Evolutionary conservation across 2,797 vertebrate species (phyloP), one percentile per base, ranked within the genome.

Genomic region (Decapterus maruadsi): DNA sequence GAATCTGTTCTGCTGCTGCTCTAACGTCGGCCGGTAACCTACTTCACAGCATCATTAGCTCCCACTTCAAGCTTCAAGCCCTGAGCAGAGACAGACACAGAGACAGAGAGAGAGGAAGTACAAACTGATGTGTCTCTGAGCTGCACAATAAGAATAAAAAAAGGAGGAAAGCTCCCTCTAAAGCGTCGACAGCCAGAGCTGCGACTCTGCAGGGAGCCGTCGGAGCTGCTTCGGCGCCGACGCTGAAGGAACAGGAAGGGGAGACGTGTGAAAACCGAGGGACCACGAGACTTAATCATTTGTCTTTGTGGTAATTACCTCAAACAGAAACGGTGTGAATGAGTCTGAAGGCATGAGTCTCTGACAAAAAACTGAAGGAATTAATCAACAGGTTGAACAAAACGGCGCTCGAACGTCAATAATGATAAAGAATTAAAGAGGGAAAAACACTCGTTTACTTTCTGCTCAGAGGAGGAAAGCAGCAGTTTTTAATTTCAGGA

Each of bases 11-110:
- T 26, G 26, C 82, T 80, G 75, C 55, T 74, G 75, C 68, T 83
- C 65, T 45, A 72, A 69, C 78, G 87, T 84, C 11, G 73, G 86
- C 82, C 88, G 85, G 68, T 93, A 91, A 93, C 91, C 92, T 93
- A 91, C 92, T 93, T 92, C 85, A 85, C 77, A 46, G 86, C 85
- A 80, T 90, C 86, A 87, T 93, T 90, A 92, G 85, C 82, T 90
- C 78, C 80, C 85, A 84, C 83, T 93, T 87, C 83, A 85, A 77
- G 83, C 87, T 82, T 63, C 71, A 65, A 85, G 80, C 78, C 79
- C 68, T 36, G 79, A 85, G 85, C 74, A 8, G 78, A 6, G 66
- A 26, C 26, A 79, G 74, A 78, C 66, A 75, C 65, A 74, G 75
- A 43, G 68, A 51, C 60, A 56, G 68, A 34, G 68, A n/a, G 72